Base-by-base conservation (phyloP, 2,113 vertebrate genomes). In the Psittacara wagleri region DNA sequence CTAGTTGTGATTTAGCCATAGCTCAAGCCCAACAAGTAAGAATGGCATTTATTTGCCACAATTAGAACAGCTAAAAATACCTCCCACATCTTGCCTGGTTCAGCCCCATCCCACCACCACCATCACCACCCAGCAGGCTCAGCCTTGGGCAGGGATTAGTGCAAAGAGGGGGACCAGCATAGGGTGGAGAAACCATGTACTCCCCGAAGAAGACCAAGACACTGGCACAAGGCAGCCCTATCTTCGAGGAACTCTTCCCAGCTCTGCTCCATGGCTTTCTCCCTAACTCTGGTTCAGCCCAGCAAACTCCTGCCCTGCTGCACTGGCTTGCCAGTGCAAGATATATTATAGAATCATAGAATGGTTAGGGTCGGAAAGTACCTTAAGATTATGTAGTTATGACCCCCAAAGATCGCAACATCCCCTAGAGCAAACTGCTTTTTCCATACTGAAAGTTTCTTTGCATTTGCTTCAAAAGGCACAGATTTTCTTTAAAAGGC, bases 41-140 rank as follows among this genome's bases (percentile, higher is more conserved):
- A 94, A 97, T 77, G 94, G 87, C 86, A 90, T 92, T 85, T 95
- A 93, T 96, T 92, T 95, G 77, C 95, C 92, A 88, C 94, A 95
- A 93, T 97, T 96, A 97, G 91, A 96, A 92, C 63, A 80, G 90
- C 96, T 97, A 97, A 97, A 97, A 97, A 96, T 96, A 96, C 76
- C 44, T 94, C 78, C 73, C 27, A 22, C 95, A 91, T 79, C 55
- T 83, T 73, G 59, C 61, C 72, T 93, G 35, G 51, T 76, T 85
- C 83, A 83, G 62, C 73, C 84, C 63, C 29, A 4, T 87, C 86
- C 84, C 25, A 0, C 17, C 3, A 1, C 13, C 11, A 35, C 57
- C 57, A 59, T n/a, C 57, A 59, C 20, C 29, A 33, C 37, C 3
- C 29, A 70, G 59, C 59, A 74, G 63, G 41, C 68, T 94, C 88